These are phyloP conservation scores for Zeus faber DNA, from an alignment of 2,113 vertebrate species.

Conservation along the genomic window DNA sequence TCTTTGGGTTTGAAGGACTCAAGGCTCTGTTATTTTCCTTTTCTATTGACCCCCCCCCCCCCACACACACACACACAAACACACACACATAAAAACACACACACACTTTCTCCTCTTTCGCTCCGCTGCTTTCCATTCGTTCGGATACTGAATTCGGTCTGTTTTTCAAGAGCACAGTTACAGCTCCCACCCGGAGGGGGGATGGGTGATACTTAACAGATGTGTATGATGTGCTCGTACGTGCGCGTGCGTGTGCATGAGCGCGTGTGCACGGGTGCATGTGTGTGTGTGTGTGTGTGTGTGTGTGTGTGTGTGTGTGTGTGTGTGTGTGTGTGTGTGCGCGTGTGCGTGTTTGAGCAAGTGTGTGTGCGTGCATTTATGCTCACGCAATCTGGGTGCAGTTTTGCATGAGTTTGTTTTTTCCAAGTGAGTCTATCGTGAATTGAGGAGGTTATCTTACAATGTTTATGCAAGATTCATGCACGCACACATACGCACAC, in stretches of 20 bases:
- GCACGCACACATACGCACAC: too few species aligned
- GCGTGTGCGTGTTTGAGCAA: background rate
- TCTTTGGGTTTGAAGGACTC: slow-evolving; percentile 26
- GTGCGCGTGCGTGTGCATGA: slow-evolving; percentile 10
- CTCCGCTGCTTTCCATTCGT: slow-evolving; percentile 51
- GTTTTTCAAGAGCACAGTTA: slow-evolving; percentile 42
- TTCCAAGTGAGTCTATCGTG: too few species aligned
- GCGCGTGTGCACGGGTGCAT: background rate
- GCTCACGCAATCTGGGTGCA: too few species aligned
- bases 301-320: too few species aligned
- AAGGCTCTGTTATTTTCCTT: slow-evolving; percentile 33
- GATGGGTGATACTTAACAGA: slow-evolving; percentile 54
- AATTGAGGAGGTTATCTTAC: too few species aligned
- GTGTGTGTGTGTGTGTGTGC: slow-evolving; percentile 9
- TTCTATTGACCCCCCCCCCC: slow-evolving; percentile 10
- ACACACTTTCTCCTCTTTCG: slow-evolving; percentile 37
- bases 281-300: slow-evolving; percentile 2
- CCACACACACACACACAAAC: too few species aligned
- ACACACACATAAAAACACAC: too few species aligned
- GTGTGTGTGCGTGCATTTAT: too few species aligned
- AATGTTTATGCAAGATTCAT: too few species aligned
- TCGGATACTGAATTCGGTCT: slow-evolving; percentile 54
- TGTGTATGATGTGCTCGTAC: slow-evolving; percentile 32
- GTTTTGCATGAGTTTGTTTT: background rate
- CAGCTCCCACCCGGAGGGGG: slow-evolving; percentile 35